Evolutionary conservation across 2,888 invertebrate genomes (phyloP).

Genomic region (Ophion ventricosus): DNA sequence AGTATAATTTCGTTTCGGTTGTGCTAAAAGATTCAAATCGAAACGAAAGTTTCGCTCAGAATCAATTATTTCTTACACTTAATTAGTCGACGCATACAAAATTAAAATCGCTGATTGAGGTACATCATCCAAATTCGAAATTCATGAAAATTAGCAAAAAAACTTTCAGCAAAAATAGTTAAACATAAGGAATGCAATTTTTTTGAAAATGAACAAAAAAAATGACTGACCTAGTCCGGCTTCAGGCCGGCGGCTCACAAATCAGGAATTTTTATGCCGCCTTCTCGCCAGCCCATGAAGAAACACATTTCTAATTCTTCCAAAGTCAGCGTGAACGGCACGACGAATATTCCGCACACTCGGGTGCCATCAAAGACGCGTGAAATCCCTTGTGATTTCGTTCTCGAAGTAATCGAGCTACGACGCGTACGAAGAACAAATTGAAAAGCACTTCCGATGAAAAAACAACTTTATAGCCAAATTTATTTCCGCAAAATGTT

Average conservation of each 20-base stretch:
- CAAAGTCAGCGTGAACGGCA: conserved; percentile 67
- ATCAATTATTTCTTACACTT: not conserved
- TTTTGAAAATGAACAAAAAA: conserved; percentile 1
- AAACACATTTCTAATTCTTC: conserved; percentile 78
- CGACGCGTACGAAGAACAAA: conserved; percentile 33
- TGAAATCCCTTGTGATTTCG: conserved; percentile 62
- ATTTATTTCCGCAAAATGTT: conserved; percentile 25
- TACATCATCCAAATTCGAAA: too few species aligned
- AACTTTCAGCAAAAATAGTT: not conserved
- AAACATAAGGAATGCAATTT: not conserved
- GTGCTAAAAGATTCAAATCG: not conserved
- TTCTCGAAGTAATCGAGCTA: conserved; percentile 63
- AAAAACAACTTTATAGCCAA: conserved; percentile 24
- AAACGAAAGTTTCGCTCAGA: not conserved
- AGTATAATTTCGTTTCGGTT: too few species aligned
- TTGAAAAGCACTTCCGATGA: conserved; percentile 15
- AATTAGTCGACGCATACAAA: not conserved
- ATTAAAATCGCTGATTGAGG: not conserved
- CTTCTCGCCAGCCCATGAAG: conserved; percentile 80
- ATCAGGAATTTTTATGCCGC: conserved; percentile 80
- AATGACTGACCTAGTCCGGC: conserved; percentile 59
- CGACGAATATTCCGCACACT: conserved; percentile 68
- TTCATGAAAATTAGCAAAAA: not conserved
- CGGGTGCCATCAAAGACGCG: conserved; percentile 66
- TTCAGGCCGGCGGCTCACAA: conserved; percentile 72